Evolutionary conservation across 2,113 vertebrate genomes (phyloP).

Genomic region (Myiagra hebetior): DNA sequence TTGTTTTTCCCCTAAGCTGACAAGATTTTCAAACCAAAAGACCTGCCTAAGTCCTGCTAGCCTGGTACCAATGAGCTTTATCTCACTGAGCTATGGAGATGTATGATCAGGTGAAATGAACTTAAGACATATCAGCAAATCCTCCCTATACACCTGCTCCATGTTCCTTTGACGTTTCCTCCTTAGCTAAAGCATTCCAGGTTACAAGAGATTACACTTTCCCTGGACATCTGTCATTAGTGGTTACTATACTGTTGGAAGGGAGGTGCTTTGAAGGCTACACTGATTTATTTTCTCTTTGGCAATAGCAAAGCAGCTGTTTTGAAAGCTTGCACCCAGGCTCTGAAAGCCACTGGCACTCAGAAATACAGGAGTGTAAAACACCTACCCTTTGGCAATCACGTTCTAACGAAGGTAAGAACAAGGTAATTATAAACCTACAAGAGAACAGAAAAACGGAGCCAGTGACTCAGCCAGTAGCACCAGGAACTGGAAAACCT

Average conservation of each 20-base stretch:
- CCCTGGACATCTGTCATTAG: not conserved
- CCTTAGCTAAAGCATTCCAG: not conserved
- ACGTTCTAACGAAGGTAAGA: not conserved
- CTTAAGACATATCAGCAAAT: not conserved
- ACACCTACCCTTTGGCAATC: not conserved
- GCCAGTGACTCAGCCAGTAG: conserved; percentile 49
- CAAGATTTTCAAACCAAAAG: not conserved
- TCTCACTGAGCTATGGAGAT: not conserved
- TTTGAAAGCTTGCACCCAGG: not conserved
- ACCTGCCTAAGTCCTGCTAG: not conserved
- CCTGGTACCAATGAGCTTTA: not conserved
- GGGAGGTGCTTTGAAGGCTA: not conserved
- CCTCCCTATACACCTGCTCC: not conserved
- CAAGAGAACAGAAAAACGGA: conserved; percentile 24
- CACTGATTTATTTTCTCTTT: not conserved
- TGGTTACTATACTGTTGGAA: not conserved
- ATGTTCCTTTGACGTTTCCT: not conserved
- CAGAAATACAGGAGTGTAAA: not conserved
- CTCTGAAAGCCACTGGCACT: not conserved
- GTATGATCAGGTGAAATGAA: not conserved
- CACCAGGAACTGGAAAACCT: conserved; percentile 55
- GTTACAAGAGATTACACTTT: not conserved
- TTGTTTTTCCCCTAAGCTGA: not conserved
- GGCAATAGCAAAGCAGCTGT: not conserved
- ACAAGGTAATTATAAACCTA: conserved; percentile 25